These are phyloP conservation scores for Pardosa pseudoannulata DNA, from an alignment of 2,888 invertebrate genomes.

Conservation along the genomic window DNA sequence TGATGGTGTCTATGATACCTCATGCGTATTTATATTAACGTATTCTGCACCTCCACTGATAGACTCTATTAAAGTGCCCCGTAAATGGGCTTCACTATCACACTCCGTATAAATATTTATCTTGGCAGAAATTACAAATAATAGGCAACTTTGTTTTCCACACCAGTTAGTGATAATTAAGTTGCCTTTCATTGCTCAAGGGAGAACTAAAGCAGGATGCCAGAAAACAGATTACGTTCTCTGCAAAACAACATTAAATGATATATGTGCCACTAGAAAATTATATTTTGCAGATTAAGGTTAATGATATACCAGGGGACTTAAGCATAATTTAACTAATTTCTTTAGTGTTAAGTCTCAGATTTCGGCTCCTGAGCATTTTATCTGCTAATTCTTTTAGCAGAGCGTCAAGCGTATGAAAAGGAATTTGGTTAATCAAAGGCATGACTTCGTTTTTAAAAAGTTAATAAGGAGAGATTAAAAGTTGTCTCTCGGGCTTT, in stretches of 20 bases:
- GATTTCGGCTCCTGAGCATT: not conserved
- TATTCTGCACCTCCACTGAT: too few relatives aligned
- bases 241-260: not conserved
- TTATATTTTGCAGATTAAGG: conserved; percentile 9
- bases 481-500: too few relatives aligned
- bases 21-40: too few relatives aligned
- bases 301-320: not conserved
- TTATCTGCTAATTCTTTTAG: not conserved
- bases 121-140: not conserved
- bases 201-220: not conserved
- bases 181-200: not conserved
- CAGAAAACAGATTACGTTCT: not conserved
- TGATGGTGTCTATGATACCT: too few relatives aligned
- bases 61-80: too few relatives aligned
- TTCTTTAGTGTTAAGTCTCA: not conserved
- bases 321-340: not conserved
- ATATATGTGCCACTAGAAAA: conserved; percentile 2
- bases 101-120: not conserved
- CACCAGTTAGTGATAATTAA: not conserved
- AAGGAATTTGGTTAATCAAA: too few relatives aligned
- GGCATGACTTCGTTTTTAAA: too few relatives aligned
- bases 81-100: not conserved
- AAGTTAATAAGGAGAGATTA: too few relatives aligned
- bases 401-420: not conserved
- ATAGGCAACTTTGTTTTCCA: not conserved